Base-by-base conservation (phyloP, 1,140 invertebrate genomes). In the Heliconius eleuchia region DNA sequence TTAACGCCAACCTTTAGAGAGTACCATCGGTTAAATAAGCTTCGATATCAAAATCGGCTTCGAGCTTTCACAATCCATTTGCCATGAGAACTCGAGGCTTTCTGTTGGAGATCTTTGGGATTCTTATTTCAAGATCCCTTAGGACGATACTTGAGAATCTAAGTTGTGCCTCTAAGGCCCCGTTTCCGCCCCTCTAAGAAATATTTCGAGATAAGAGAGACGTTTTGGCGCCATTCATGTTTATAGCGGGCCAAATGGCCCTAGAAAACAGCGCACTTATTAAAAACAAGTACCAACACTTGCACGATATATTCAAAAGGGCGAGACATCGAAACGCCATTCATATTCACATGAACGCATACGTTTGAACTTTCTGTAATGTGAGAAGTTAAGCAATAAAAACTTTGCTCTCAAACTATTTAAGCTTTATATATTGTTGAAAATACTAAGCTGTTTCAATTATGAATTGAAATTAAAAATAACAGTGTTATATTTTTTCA, bases 171-270 rank as follows among this genome's bases (percentile, higher is more conserved):
- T 92, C 91, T 90, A 84, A 88, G 88, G 83, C 80, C 85, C 85
- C 84, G 87, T 89, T 92, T 92, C 92, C 91, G 90, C 86, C 89
- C 90, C 89, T 92, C 90, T 83, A 85, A 93, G 91, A 92, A 94
- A 92, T 91, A 86, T 86, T 46, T 89, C 91, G 88, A 94, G 92
- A 94, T 94, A 94, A 94, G 92, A 93, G 88, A 92, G 90, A 93
- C 78, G 78, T 75, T 79, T 79, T 76, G 73, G 78, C 78, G 89
- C 92, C 91, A 93, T 94, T 94, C 89, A 93, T 92, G 92, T 93
- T 94, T 92, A 94, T 93, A 84, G 89, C 89, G 80, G 90, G 88
- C 87, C 90, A 92, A 94, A 94, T 91, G 91, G 89, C 86, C 87
- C 87, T 88, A 92, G 87, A 94, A 92, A 92, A 91, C 87, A 88